Percentiles rank a stretch among this genome's conserved stretches.
phyloP scores from a whole-genome alignment of 2,113 vertebrate genomes.

The Kobus ellipsiprymnus region DNA sequence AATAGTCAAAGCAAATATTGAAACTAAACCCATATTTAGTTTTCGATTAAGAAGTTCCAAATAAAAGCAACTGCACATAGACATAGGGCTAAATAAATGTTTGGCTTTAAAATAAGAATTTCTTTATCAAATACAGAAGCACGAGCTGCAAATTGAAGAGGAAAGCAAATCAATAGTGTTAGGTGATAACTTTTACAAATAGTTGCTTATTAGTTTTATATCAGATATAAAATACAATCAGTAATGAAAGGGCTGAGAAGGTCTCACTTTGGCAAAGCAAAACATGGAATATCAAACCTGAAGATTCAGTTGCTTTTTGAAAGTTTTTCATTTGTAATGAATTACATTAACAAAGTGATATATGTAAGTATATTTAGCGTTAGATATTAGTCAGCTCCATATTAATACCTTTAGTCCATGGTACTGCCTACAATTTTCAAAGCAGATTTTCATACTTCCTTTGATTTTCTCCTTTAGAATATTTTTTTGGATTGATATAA shows the following conservation, averaged over 20 bases:
- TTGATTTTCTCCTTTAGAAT: not conserved
- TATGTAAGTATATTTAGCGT: not conserved
- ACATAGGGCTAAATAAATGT: not conserved
- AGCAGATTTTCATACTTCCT: not conserved
- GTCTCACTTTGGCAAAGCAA: not conserved
- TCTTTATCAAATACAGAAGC: not conserved
- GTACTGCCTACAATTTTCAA: not conserved
- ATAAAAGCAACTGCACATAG: not conserved
- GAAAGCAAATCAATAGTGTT: not conserved
- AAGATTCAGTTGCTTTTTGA: not conserved
- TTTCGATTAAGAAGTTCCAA: not conserved
- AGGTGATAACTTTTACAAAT: not conserved
- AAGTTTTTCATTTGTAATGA: not conserved
- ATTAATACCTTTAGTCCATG: not conserved
- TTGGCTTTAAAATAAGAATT: slow-evolving; percentile 8
- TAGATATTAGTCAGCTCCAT: not conserved
- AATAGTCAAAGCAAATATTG: slow-evolving; percentile 1
- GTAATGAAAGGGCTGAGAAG: not conserved
- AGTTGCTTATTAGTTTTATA: not conserved
- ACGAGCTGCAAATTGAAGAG: not conserved
- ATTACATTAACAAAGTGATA: not conserved
- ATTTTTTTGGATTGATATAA: not conserved
- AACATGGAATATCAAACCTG: not conserved
- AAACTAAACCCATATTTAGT: not conserved
- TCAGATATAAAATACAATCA: not conserved